phyloP scores from a whole-genome alignment of 2,113 vertebrate genomes.

The Phalacrocorax pelagicus region DNA sequence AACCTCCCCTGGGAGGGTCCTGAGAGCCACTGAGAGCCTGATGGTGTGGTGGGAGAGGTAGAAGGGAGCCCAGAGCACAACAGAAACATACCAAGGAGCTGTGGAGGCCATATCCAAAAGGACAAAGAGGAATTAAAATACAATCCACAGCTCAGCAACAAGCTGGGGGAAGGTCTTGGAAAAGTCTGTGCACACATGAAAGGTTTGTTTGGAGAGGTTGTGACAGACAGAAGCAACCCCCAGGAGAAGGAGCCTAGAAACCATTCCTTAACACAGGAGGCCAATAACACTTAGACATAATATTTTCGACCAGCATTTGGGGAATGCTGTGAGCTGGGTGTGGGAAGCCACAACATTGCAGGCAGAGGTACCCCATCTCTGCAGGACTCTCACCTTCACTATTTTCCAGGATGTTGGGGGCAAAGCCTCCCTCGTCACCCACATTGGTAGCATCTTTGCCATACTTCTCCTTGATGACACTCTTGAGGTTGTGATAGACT shows the following conservation, averaged over 20 bases:
- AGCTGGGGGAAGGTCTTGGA: not conserved
- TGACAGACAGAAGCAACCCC: not conserved
- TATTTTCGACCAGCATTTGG: not conserved
- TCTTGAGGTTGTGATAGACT: conserved; percentile 91
- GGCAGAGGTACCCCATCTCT: not conserved
- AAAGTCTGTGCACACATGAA: rapidly evolving
- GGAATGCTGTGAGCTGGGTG: not conserved
- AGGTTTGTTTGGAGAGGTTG: not conserved
- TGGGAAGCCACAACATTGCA: not conserved
- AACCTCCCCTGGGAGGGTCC: not conserved
- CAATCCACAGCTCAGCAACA: not conserved
- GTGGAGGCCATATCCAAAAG: not conserved
- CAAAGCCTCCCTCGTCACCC: conserved; percentile 92
- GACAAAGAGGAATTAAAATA: not conserved
- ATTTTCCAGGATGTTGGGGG: conserved; percentile 93
- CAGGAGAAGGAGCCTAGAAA: not conserved
- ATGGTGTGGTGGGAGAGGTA: not conserved
- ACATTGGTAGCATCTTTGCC: conserved; percentile 93
- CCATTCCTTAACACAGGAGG: not conserved
- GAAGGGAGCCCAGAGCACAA: not conserved
- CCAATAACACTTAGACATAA: not conserved
- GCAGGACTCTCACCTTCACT: conserved; percentile 83
- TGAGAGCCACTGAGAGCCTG: not conserved
- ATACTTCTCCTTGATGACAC: conserved; percentile 91
- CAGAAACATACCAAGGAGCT: not conserved